Conservation (phyloP, 2,113 vertebrate species). For the Corvus moneduloides region DNA sequence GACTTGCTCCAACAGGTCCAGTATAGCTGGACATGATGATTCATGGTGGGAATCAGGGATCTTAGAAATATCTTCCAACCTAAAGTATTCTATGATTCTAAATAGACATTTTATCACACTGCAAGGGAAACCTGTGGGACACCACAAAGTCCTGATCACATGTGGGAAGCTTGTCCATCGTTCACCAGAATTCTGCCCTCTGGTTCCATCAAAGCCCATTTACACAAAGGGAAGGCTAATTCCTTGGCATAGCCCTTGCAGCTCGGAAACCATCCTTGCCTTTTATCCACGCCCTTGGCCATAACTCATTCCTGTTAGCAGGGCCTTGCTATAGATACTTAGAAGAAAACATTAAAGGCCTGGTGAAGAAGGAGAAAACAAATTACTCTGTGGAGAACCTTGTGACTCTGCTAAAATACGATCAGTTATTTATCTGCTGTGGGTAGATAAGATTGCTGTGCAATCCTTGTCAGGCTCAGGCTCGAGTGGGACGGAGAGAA, state of each 20-base stretch:
- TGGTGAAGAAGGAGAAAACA: constrained; percentile 66
- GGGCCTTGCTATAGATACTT: constrained; percentile 35
- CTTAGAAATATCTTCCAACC: background rate
- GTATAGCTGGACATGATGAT: background rate
- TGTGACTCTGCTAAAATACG: constrained; percentile 62
- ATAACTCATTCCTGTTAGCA: constrained; percentile 60
- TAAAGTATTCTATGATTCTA: background rate
- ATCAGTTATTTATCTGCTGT: constrained; percentile 70
- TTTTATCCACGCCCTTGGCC: constrained; percentile 14
- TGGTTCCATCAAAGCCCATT: background rate
- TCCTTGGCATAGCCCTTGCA: background rate
- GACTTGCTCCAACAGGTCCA: too few relatives aligned
- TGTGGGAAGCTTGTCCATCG: background rate
- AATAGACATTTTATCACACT: background rate
- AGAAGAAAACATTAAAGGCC: constrained; percentile 66
- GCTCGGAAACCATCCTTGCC: background rate
- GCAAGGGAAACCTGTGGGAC: background rate
- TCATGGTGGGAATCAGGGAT: background rate
- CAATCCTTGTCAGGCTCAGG: constrained; percentile 43
- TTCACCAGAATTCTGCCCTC: background rate
- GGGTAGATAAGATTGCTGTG: background rate
- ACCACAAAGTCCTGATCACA: background rate
- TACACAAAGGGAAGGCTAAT: background rate
- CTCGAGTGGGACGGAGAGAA: constrained; percentile 24
- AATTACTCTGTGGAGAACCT: constrained; percentile 66